Conservation (phyloP, 2,797 vertebrate genomes). For the Pelochelys cantorii region DNA sequence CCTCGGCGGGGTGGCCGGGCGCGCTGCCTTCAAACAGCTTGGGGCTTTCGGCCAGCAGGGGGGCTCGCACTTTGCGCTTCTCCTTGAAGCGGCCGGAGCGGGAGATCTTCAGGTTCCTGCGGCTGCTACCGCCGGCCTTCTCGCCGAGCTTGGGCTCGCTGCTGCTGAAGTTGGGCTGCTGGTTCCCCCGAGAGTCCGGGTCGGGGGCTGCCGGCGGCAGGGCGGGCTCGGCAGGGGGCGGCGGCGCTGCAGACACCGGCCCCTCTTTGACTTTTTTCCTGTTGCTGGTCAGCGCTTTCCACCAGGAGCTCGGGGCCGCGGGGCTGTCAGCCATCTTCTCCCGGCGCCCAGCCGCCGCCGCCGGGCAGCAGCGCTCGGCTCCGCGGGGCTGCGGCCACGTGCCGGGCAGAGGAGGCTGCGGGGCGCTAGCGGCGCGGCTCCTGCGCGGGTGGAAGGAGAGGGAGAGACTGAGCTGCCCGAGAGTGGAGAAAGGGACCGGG, state of each 20-base stretch:
- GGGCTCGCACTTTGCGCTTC: conserved; percentile 86
- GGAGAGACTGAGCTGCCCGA: background rate
- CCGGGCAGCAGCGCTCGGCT: background rate
- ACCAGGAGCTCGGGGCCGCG: conserved; percentile 82
- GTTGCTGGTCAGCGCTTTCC: conserved; percentile 87
- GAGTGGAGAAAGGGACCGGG: background rate
- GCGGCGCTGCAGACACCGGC: conserved; percentile 42
- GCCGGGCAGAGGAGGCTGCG: background rate
- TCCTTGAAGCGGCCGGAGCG: conserved; percentile 95
- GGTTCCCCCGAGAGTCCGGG: conserved; percentile 71
- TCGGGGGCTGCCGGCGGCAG: conserved; percentile 29
- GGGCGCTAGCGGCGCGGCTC: background rate
- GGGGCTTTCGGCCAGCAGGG: conserved; percentile 84
- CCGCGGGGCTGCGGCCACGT: background rate
- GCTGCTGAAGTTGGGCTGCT: conserved; percentile 62
- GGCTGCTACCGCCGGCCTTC: conserved; percentile 77
- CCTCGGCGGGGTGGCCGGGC: conserved; percentile 57
- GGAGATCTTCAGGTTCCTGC: conserved; percentile 91
- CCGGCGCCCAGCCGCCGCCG: conserved; percentile 68
- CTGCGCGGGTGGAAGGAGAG: background rate
- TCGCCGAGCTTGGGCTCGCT: conserved; percentile 77
- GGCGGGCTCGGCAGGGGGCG: conserved; percentile 25
- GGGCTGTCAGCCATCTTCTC: conserved; percentile 82
- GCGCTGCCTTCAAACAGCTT: conserved; percentile 80
- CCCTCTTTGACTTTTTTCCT: conserved; percentile 87